phyloP scores from a whole-genome alignment of 2,113 vertebrate genomes.

The Microcebus tavaratra region DNA sequence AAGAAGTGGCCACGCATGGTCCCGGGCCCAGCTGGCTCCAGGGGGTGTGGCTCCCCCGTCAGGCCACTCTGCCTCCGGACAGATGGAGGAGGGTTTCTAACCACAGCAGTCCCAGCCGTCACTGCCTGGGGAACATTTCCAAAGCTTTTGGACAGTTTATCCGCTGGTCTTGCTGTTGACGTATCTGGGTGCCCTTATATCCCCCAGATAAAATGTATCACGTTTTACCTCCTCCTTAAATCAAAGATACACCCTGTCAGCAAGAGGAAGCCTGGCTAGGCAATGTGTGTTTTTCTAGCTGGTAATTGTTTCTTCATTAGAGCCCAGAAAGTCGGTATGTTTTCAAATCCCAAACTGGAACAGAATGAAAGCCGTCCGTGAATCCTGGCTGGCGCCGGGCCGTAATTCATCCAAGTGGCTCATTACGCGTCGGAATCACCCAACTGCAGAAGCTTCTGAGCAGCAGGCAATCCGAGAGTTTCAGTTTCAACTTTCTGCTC shows the following conservation, averaged over 20 bases:
- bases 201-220: neutral
- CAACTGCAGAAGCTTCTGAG: neutral
- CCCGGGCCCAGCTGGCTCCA: neutral
- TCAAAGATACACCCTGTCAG: neutral
- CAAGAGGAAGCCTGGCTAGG: neutral
- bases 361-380: rapidly evolving
- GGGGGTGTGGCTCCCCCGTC: rapidly evolving
- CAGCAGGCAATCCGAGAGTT: neutral
- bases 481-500: neutral
- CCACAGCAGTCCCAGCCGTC: no score
- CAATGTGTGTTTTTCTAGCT: neutral
- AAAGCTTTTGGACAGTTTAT: neutral
- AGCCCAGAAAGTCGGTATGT: neutral
- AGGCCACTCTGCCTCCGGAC: neutral
- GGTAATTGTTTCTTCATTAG: neutral
- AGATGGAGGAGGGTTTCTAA: neutral
- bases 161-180: neutral
- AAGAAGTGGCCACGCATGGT: neutral
- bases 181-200: neutral
- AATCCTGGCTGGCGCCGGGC: neutral
- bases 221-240: neutral
- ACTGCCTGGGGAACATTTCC: neutral
- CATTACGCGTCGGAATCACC: neutral
- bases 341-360: neutral
- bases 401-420: neutral